Evolutionary conservation across 2,113 vertebrate genomes (phyloP).

Genomic region (Myrmecobius fasciatus): DNA sequence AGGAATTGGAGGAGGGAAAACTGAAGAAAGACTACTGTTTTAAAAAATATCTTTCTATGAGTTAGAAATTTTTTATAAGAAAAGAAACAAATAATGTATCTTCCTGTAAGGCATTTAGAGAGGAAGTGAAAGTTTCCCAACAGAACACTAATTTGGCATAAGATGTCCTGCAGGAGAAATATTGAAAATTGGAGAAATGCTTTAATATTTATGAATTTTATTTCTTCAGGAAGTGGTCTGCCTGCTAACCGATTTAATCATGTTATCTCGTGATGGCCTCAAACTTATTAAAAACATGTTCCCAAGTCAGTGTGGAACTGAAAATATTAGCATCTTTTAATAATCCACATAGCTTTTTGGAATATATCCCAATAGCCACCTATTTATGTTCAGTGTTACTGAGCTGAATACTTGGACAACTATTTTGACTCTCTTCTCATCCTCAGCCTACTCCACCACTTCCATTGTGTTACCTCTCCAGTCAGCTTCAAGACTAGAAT

Average conservation of each 20-base stretch:
- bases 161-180: slow-evolving; percentile 2
- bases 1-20: neutral
- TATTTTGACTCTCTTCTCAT: neutral
- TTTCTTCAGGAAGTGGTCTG: slow-evolving; percentile 34
- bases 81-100: neutral
- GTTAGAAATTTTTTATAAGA: neutral
- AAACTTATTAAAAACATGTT: slow-evolving; percentile 29
- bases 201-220: slow-evolving; percentile 36
- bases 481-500: neutral
- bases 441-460: neutral
- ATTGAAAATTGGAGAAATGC: neutral
- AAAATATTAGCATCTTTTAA: neutral
- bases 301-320: neutral
- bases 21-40: neutral
- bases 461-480: neutral
- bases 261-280: neutral
- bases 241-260: slow-evolving; percentile 27
- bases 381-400: neutral
- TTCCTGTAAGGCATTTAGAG: neutral
- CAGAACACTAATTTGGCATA: neutral
- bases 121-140: neutral
- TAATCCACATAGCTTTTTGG: neutral
- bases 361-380: neutral
- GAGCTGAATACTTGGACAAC: neutral
- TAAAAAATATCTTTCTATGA: slow-evolving; percentile 20